A percentile compares a stretch with the other conserved stretches of the same genome.
Conservation (phyloP, 2,113 vertebrate species). For the Callipepla squamata region DNA sequence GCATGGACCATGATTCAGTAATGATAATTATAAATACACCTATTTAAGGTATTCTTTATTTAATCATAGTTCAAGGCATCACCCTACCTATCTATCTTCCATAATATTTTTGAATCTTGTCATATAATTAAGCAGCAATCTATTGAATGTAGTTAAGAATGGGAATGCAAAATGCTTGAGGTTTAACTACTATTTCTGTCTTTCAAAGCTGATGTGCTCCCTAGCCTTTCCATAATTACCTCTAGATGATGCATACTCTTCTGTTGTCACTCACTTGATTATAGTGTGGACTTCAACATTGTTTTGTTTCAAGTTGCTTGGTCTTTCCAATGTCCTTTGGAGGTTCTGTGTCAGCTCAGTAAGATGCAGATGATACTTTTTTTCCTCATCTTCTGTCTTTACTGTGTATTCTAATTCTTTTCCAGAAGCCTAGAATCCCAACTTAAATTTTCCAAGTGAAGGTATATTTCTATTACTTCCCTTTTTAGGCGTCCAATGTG, state of each 20-base stretch:
- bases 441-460: neutral
- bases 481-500: neutral
- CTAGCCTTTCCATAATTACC: neutral
- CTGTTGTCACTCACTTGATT: neutral
- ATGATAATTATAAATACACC: neutral
- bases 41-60: neutral
- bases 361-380: neutral
- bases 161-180: neutral
- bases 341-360: neutral
- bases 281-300: neutral
- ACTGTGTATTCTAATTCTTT: accelerated
- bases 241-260: neutral
- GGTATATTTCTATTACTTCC: neutral
- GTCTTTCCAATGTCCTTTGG: neutral
- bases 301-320: neutral
- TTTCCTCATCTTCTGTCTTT: accelerated
- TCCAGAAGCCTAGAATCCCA: neutral
- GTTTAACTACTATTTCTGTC: neutral
- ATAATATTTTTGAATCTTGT: neutral
- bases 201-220: neutral
- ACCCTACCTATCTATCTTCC: neutral
- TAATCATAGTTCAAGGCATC: neutral
- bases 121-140: neutral
- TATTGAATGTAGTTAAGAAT: neutral
- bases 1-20: neutral